Evolutionary conservation across 1,140 invertebrate species (phyloP).

Genomic region (Myzus persicae): DNA sequence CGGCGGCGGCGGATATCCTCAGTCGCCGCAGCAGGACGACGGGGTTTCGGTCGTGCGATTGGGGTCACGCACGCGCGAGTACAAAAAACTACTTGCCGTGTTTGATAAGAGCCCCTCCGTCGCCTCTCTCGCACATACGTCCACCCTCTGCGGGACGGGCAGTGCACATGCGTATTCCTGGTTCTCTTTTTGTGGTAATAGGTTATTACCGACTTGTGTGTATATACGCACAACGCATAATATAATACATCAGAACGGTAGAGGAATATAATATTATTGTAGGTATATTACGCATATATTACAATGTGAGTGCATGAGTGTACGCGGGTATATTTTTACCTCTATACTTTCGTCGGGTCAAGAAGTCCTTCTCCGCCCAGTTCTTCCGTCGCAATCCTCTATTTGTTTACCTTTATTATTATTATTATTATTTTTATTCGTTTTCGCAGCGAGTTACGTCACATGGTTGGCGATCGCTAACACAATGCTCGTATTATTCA

Average conservation of each 20-base stretch:
- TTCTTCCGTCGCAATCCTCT: not conserved
- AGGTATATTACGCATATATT: not conserved
- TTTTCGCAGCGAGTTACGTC: not conserved
- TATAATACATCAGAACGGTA: not conserved
- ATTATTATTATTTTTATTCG: not conserved
- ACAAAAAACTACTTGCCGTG: not conserved
- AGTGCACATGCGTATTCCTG: not conserved
- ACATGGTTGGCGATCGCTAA: not conserved
- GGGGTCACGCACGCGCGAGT: slow-evolving; percentile 5
- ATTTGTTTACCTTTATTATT: not conserved
- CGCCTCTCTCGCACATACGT: not conserved
- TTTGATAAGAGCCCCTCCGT: not conserved
- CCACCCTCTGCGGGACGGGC: not conserved
- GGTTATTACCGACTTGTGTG: not conserved
- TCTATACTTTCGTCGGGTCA: slow-evolving; percentile 13
- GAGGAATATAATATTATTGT: not conserved
- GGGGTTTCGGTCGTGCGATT: slow-evolving; percentile 20
- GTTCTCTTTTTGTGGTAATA: not conserved
- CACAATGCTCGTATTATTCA: slow-evolving; percentile 52
- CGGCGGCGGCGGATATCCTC: not conserved
- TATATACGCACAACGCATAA: not conserved
- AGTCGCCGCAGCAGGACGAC: not conserved
- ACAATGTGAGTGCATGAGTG: too few species aligned
- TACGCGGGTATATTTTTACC: not conserved
- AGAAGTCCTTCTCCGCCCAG: not conserved